Evolutionary conservation across 2,113 vertebrate genomes (phyloP).

Genomic region (Alectura lathami): DNA sequence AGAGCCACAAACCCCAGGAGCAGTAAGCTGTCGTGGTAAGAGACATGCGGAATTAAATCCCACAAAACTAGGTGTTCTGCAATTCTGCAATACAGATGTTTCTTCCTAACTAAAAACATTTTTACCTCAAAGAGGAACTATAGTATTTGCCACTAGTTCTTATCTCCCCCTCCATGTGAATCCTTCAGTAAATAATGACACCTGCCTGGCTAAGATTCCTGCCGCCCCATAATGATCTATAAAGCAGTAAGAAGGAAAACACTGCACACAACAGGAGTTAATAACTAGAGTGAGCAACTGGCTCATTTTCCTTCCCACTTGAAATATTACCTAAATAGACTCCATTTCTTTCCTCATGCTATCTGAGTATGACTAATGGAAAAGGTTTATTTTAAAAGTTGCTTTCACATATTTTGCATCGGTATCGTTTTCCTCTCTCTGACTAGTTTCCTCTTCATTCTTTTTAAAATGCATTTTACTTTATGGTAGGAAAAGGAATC

Average conservation of each 20-base stretch:
- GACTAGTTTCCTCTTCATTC: neutral
- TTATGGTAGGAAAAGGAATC: neutral
- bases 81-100: neutral
- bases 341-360: neutral
- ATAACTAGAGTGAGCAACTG: neutral
- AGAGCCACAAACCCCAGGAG: neutral
- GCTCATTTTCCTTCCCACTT: neutral
- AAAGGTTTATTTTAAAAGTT: neutral
- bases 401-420: neutral
- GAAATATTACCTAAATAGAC: neutral
- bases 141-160: neutral
- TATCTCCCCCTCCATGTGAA: neutral
- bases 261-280: neutral
- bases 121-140: neutral
- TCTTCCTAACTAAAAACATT: neutral
- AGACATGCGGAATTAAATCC: neutral
- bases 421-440: neutral
- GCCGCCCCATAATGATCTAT: accelerated
- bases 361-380: neutral
- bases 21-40: neutral
- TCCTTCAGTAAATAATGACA: neutral
- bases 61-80: neutral
- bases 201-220: neutral
- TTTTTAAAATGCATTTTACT: neutral
- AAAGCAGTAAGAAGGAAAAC: neutral